These are phyloP conservation scores for Smittia aterrima DNA, from an alignment of 2,888 invertebrate genomes.

Conservation along the genomic window DNA sequence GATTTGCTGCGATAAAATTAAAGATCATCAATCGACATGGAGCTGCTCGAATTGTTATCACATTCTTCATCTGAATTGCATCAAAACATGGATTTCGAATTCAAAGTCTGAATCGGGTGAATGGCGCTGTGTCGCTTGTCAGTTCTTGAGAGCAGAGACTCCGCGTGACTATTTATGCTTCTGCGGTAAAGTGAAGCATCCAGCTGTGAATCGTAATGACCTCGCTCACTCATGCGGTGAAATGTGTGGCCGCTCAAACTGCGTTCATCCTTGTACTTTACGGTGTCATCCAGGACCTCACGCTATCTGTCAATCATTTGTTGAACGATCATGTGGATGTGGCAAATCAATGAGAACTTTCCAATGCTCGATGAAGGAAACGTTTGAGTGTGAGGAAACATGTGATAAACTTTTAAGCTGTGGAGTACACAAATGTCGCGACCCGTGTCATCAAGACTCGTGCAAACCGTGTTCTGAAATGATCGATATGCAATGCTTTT, in stretches of 20 bases:
- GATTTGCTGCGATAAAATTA: conserved; percentile 88
- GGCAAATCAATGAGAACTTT: conserved; percentile 67
- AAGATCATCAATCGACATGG: conserved; percentile 81
- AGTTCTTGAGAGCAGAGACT: conserved; percentile 70
- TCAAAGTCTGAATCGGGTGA: conserved; percentile 70
- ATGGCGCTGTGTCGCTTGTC: conserved; percentile 97
- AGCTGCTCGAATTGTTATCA: conserved; percentile 89
- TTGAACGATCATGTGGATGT: conserved; percentile 73
- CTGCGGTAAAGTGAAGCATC: conserved; percentile 77
- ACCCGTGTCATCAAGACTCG: conserved; percentile 73
- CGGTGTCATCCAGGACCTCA: conserved; percentile 95
- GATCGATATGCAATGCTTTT: conserved; percentile 70
- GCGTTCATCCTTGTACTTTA: conserved; percentile 70
- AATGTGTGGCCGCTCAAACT: conserved; percentile 65
- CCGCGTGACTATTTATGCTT: conserved; percentile 86
- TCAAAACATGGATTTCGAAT: conserved; percentile 86
- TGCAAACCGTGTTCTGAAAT: conserved; percentile 70
- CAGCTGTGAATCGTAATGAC: conserved; percentile 71
- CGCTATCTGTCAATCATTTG: conserved; percentile 79
- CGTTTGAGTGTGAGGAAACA: conserved; percentile 69
- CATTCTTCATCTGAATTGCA: conserved; percentile 86
- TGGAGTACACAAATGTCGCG: conserved; percentile 69
- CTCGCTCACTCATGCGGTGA: conserved; percentile 92
- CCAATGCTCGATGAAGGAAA: conserved; percentile 69
- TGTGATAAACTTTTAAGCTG: conserved; percentile 79